These are phyloP conservation scores for Gallinago nigripennis DNA, from an alignment of 2,797 vertebrate genomes.

Conservation along the genomic window DNA sequence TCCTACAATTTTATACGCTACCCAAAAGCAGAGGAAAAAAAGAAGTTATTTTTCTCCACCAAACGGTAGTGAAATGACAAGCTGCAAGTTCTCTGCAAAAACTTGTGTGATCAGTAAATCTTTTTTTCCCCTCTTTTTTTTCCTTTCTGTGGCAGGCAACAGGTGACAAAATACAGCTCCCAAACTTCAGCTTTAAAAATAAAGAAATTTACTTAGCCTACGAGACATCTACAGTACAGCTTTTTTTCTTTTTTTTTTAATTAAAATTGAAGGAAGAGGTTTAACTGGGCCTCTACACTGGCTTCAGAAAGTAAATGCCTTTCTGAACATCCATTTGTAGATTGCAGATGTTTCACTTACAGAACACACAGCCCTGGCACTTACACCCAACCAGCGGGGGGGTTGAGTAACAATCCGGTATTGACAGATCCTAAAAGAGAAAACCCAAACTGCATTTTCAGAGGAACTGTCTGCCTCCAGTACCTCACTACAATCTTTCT, in stretches of 20 bases:
- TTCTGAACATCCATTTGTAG: neutral
- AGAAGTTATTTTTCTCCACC: constrained; percentile 37
- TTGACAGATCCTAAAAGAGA: neutral
- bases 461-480: neutral
- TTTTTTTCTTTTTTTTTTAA: neutral
- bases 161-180: constrained; percentile 7
- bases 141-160: neutral
- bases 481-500: neutral
- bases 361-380: neutral
- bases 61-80: neutral
- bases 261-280: neutral
- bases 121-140: no score
- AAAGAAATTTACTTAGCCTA: neutral
- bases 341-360: neutral
- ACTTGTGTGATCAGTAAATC: neutral
- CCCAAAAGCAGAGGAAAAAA: constrained; percentile 20
- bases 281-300: neutral
- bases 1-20: constrained; percentile 55
- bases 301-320: neutral
- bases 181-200: neutral
- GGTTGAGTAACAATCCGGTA: neutral
- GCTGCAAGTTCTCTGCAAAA: neutral
- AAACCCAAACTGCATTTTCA: neutral
- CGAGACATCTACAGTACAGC: neutral
- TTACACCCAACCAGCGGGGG: neutral